Evolutionary conservation across 2,888 invertebrate species (phyloP), one percentile per base, ranked within the genome.

Genomic region (Apamea anceps): DNA sequence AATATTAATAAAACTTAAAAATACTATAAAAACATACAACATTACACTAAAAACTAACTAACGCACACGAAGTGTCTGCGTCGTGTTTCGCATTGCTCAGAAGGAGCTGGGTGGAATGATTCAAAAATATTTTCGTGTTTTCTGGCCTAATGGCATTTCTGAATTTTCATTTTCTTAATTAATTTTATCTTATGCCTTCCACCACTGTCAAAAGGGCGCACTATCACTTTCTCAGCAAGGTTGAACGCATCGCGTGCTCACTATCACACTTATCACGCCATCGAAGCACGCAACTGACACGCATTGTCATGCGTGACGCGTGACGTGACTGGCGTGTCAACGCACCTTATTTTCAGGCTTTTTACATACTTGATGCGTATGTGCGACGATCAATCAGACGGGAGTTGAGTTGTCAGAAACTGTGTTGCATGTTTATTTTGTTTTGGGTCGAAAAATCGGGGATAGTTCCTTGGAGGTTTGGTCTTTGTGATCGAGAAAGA

Each of bases 301-400:
- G 79, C 85, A 79, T 87, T 89, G 84, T 86, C 85, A 89, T 88
- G 87, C 89, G 87, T 84, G 86, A 85, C 85, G 89, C 91, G 91
- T 91, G 92, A 91, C 91, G 90, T 88, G 72, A 77, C 88, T 86
- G 86, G 88, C 90, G 90, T 90, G 91, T 88, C 89, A 88, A 90
- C 92, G 90, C 87, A 87, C 90, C 86, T 90, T 89, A 90, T 89
- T 91, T 86, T 82, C 82, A 78, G 80, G 80, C 84, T 75, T 87
- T 88, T 85, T 87, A 90, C 89, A 88, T 90, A 87, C 79, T 82
- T 88, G 81, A 86, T 85, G 85, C 72, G 80, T 85, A 85, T 87
- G 84, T 89, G 85, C 84, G 86, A 79, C 81, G 85, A 87, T 90
- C 87, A 88, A 80, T 86, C 86, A 85, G 68, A 28, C 3, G 18